A percentile compares a stretch with the other conserved stretches of the same genome.
phyloP scores from a whole-genome alignment of 2,888 invertebrate species.

The Conus canariensis region DNA sequence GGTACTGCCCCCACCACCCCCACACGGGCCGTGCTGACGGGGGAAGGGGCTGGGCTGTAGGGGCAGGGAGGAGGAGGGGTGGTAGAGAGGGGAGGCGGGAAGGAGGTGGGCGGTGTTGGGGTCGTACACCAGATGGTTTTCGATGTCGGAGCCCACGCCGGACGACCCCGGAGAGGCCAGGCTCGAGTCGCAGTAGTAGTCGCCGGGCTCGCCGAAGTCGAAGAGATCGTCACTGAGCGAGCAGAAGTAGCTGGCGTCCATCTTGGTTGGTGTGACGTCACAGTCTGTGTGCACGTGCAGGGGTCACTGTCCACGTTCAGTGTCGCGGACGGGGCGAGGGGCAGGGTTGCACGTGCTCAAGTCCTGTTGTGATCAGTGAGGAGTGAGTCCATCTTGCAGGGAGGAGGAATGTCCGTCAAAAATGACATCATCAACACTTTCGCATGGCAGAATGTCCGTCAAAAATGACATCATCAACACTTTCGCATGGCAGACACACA shows the following conservation, averaged over 20 bases:
- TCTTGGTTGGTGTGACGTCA: conserved; percentile 32
- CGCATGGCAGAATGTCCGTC: too few relatives aligned
- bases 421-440: too few relatives aligned
- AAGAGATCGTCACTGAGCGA: conserved; percentile 68
- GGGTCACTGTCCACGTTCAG: background rate
- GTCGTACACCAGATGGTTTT: conserved; percentile 55
- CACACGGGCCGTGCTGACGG: conserved; percentile 40
- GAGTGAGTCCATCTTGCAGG: too few relatives aligned
- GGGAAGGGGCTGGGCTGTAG: conserved; percentile 33
- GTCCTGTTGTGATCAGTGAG: too few relatives aligned
- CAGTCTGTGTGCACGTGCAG: conserved; percentile 1
- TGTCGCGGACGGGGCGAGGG: background rate
- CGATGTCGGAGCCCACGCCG: conserved; percentile 62
- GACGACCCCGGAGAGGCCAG: conserved; percentile 65
- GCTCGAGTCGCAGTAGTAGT: conserved; percentile 51
- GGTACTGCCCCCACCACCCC: conserved; percentile 16
- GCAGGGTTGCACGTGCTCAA: background rate
- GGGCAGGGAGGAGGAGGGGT: conserved; percentile 32
- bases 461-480: too few relatives aligned
- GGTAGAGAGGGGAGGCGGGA: conserved; percentile 34
- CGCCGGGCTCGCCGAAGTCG: conserved; percentile 69
- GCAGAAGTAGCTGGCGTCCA: conserved; percentile 64
- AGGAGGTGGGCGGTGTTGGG: conserved; percentile 36
- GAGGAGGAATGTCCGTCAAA: too few relatives aligned
- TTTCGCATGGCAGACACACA: too few relatives aligned